These are phyloP conservation scores for Tolypeutes matacus DNA, from an alignment of 2,797 vertebrate genomes.

Conservation along the genomic window DNA sequence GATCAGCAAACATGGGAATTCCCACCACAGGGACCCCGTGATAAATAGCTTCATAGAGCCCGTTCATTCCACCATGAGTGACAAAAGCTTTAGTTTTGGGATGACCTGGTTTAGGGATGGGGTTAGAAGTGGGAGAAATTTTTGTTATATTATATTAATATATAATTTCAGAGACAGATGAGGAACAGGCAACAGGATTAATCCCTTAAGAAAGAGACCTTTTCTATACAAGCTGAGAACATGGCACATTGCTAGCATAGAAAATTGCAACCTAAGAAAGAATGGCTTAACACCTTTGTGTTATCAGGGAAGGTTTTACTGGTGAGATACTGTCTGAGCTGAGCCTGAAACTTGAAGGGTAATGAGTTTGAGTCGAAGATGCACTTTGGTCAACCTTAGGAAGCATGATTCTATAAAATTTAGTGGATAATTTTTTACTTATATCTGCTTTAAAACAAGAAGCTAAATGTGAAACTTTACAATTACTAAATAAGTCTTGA, in stretches of 20 bases:
- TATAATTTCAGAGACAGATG: neutral
- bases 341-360: neutral
- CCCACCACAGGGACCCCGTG: slow-evolving; percentile 95
- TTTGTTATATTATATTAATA: neutral
- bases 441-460: neutral
- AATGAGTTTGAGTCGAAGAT: neutral
- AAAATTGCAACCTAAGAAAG: neutral
- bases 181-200: neutral
- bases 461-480: neutral
- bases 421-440: neutral
- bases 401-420: neutral
- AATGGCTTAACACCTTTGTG: neutral
- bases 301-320: neutral
- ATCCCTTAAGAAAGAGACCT: neutral
- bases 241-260: neutral
- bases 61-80: slow-evolving; percentile 92
- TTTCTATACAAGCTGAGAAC: neutral
- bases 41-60: slow-evolving; percentile 96
- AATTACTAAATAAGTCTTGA: neutral
- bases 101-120: slow-evolving; percentile 90
- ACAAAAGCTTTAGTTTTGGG: slow-evolving; percentile 93
- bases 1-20: slow-evolving; percentile 93
- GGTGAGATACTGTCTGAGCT: neutral
- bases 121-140: neutral
- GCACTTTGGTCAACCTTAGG: neutral